phyloP scores from a whole-genome alignment of 2,888 invertebrate species.

The Bellardia bayeri region DNA sequence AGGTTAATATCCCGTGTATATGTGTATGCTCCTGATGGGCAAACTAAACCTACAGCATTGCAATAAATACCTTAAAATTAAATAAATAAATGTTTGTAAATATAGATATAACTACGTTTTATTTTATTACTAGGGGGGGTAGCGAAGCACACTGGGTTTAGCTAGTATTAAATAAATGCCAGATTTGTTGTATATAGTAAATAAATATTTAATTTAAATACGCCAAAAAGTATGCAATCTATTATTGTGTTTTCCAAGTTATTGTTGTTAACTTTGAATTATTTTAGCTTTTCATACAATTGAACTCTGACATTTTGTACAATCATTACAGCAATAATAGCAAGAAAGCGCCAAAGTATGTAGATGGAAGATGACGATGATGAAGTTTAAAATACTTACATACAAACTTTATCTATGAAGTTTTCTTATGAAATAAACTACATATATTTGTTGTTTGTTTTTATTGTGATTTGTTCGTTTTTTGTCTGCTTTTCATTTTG shows the following conservation, averaged over 20 bases:
- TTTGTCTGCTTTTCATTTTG: slow-evolving; percentile 29
- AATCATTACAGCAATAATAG: slow-evolving; percentile 49
- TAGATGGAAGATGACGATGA: neutral
- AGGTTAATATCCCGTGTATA: too few relatives aligned
- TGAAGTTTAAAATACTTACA: neutral
- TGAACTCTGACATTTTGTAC: slow-evolving; percentile 28
- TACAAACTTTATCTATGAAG: slow-evolving; percentile 43
- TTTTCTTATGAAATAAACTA: slow-evolving; percentile 71
- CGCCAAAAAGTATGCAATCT: slow-evolving; percentile 29
- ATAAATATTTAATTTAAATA: slow-evolving; percentile 2
- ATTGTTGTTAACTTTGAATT: slow-evolving; percentile 46
- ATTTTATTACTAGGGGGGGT: too few relatives aligned
- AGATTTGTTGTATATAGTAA: neutral
- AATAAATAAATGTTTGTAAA: too few relatives aligned
- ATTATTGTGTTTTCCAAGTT: slow-evolving; percentile 14
- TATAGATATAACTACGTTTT: too few relatives aligned
- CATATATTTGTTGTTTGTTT: slow-evolving; percentile 26
- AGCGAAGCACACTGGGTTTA: too few relatives aligned
- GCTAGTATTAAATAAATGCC: too few relatives aligned
- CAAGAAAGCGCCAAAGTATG: neutral
- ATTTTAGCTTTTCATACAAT: slow-evolving; percentile 24
- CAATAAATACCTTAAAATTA: too few relatives aligned
- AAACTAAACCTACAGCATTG: too few relatives aligned
- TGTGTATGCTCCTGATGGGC: too few relatives aligned
- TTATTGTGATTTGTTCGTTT: neutral